phyloP scores from a whole-genome alignment of 2,888 invertebrate species.

The Phorcus lineatus region DNA sequence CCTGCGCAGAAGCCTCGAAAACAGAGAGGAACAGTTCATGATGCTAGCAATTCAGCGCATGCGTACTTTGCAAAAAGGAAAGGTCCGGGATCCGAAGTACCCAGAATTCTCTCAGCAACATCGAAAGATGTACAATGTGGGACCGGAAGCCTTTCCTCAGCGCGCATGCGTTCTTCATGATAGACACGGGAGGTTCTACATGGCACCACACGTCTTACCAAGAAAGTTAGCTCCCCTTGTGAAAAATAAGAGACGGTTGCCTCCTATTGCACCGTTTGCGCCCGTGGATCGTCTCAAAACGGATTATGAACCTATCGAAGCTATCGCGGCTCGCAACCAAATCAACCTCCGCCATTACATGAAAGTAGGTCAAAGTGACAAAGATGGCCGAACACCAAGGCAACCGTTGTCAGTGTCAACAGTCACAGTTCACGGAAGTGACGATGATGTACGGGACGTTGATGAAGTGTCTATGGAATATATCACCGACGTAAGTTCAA shows the following conservation, averaged over 20 bases:
- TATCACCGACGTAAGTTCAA: slow-evolving; percentile 43
- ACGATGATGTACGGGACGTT: slow-evolving; percentile 25
- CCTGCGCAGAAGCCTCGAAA: slow-evolving; percentile 7
- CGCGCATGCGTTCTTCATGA: slow-evolving; percentile 45
- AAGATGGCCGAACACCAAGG: slow-evolving; percentile 29
- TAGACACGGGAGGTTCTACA: slow-evolving; percentile 34
- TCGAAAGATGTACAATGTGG: slow-evolving; percentile 41
- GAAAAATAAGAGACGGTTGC: slow-evolving; percentile 34
- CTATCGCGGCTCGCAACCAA: slow-evolving; percentile 57
- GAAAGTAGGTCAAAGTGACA: slow-evolving; percentile 26
- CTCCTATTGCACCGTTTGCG: slow-evolving; percentile 14
- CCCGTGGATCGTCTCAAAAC: slow-evolving; percentile 50
- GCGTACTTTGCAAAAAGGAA: slow-evolving; percentile 34
- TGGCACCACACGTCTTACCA: slow-evolving; percentile 41
- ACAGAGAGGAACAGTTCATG: slow-evolving; percentile 46
- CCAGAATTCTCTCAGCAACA: slow-evolving; percentile 43
- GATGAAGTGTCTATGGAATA: slow-evolving; percentile 34
- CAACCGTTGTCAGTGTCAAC: slow-evolving; percentile 40
- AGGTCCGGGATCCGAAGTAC: slow-evolving; percentile 33
- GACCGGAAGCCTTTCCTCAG: slow-evolving; percentile 49
- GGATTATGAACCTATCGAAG: slow-evolving; percentile 61
- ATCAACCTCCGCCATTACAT: slow-evolving; percentile 48
- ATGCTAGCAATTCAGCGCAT: slow-evolving; percentile 45
- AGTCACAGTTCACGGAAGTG: slow-evolving; percentile 41
- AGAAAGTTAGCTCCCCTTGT: slow-evolving; percentile 53